Evolutionary conservation across 2,888 invertebrate genomes (phyloP).

Genomic region (Ophion ellenae): DNA sequence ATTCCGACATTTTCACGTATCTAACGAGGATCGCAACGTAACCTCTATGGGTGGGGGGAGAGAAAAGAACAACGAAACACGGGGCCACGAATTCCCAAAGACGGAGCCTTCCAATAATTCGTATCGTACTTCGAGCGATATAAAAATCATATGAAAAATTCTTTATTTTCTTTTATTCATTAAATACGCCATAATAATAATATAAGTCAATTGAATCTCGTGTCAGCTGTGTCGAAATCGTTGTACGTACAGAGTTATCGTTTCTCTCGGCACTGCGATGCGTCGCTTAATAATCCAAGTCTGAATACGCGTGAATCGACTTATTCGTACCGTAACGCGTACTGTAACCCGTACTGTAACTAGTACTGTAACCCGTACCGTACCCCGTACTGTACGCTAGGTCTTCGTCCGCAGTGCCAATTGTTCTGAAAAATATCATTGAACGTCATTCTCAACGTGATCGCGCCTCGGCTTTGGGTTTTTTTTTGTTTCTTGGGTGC

Average conservation of each 20-base stretch:
- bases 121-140: constrained; percentile 13
- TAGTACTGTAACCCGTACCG: constrained; percentile 70
- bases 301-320: constrained; percentile 72
- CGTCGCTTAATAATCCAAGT: constrained; percentile 72
- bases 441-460: constrained; percentile 60
- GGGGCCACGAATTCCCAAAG: neutral
- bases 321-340: constrained; percentile 66
- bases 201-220: constrained; percentile 41
- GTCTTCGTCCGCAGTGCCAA: constrained; percentile 75
- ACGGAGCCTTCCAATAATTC: constrained; percentile 10
- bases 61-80: neutral
- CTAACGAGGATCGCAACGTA: neutral
- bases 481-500: neutral
- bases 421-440: constrained; percentile 77
- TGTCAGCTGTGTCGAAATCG: constrained; percentile 23
- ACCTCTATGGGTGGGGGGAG: neutral
- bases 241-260: constrained; percentile 16
- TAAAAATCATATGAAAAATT: constrained; percentile 48
- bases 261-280: constrained; percentile 12
- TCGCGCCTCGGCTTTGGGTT: neutral
- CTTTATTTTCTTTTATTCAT: constrained; percentile 38
- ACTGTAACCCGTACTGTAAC: constrained; percentile 41
- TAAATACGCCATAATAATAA: constrained; percentile 20
- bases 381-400: constrained; percentile 62
- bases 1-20: neutral